phyloP scores from a whole-genome alignment of 2,113 vertebrate genomes.

The Apodemus sylvaticus region DNA sequence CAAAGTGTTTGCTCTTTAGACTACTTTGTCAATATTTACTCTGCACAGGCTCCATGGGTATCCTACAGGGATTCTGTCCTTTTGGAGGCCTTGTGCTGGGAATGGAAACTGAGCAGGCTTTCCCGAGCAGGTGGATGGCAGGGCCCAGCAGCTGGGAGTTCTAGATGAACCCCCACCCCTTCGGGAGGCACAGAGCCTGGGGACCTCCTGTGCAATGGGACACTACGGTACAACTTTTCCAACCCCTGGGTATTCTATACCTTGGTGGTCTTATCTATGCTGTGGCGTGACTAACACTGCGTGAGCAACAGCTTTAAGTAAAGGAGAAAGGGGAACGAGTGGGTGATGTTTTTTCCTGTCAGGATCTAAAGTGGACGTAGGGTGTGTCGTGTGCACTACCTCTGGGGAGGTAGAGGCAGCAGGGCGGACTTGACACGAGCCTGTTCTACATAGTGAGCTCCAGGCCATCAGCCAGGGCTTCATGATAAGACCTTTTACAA shows the following conservation, averaged over 20 bases:
- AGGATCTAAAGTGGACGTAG: neutral
- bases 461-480: neutral
- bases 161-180: neutral
- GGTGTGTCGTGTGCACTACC: too few relatives aligned
- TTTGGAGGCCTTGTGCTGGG: constrained; percentile 69
- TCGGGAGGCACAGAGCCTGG: neutral
- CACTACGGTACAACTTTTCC: neutral
- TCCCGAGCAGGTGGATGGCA: constrained; percentile 54
- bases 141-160: neutral
- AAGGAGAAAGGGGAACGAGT: neutral
- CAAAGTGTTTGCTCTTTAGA: constrained; percentile 91
- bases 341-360: neutral
- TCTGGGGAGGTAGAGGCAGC: neutral
- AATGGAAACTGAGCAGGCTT: constrained; percentile 67
- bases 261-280: neutral
- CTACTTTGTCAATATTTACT: constrained; percentile 91
- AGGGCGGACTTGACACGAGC: neutral
- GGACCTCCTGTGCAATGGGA: neutral
- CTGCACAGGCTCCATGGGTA: constrained; percentile 83
- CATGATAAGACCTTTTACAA: neutral
- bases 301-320: neutral
- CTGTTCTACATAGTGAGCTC: neutral
- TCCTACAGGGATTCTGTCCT: constrained; percentile 82
- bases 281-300: neutral
- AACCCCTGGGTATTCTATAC: accelerated